phyloP scores from a whole-genome alignment of 35 echinoderm and acorn worm species.

The Eucidaris tribuloides region DNA sequence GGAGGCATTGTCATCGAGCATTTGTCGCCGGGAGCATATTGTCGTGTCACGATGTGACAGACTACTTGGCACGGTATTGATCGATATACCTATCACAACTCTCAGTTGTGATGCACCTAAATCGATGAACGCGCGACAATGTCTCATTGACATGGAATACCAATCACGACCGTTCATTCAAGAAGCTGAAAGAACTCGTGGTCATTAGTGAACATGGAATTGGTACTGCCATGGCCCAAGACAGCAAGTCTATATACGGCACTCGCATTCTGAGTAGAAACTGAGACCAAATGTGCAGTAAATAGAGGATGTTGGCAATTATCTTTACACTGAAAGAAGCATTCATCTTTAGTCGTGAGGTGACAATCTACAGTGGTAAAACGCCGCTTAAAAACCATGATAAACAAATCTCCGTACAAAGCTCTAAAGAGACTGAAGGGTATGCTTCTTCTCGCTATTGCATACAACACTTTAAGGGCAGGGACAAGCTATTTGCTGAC shows the following conservation, averaged over 20 bases:
- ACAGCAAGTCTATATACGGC: conserved; percentile 1
- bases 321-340: background rate
- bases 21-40: too few relatives aligned
- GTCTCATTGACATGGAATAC: conserved; percentile 10
- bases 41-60: too few relatives aligned
- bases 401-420: conserved; percentile 20
- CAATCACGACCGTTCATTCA: background rate
- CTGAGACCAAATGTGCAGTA: conserved; percentile 4
- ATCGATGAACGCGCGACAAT: background rate
- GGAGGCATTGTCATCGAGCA: too few relatives aligned
- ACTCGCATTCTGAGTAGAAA: background rate
- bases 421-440: conserved; percentile 45
- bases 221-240: conserved; percentile 4
- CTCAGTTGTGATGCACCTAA: background rate
- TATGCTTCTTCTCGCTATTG: conserved; percentile 7
- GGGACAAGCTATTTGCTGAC: conserved; percentile 24
- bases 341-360: conserved; percentile 29
- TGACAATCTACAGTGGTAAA: background rate
- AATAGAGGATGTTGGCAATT: conserved; percentile 42
- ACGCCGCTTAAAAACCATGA: conserved; percentile 1
- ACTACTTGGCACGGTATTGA: background rate
- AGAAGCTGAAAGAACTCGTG: conserved; percentile 32
- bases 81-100: background rate
- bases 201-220: conserved; percentile 22
- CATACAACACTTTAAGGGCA: background rate